Base-by-base conservation (phyloP, 1,140 invertebrate genomes). In the Steinernema feltiae region DNA sequence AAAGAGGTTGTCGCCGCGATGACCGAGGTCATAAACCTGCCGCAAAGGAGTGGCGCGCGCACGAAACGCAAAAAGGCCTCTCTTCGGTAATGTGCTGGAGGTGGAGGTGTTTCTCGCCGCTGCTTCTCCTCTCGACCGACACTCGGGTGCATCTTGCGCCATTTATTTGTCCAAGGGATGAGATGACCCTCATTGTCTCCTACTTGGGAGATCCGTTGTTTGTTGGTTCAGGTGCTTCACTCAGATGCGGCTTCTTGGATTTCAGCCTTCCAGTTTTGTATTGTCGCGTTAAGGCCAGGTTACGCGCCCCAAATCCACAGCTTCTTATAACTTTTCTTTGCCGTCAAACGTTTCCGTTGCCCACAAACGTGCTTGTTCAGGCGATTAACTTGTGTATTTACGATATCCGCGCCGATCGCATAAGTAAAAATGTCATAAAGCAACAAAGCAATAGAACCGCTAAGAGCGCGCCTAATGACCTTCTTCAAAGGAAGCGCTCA, bases 181-280 rank as follows among this genome's bases (percentile, higher is more conserved):
- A 63, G 53, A 63, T 63, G 53, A 63, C 53, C 53, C 53, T 12
- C 53, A 27, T 63, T 63, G 53, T 63, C 53, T 46, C 53, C 53
- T 63, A 17, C 53, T 63, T 63, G 12, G 53, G 53, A 7, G 12
- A 15, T 15, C 53, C 24, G 53, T 27, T 63, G 53, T n/a, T 21
- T 63, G 24, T 63, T 63, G 24, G 53, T 27, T 12, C 53, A 63
- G 53, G 53, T 63, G 53, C 53, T 63, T 63, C 3, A 3, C 53
- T 3, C 7, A 41, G 12, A 15, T 15, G 53, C 7, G 24, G 15
- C 53, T n/a, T 63, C 53, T 63, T 63, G 7, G 53, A 12, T 41
- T 18, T 7, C 35, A n/a, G 35, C 35, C 53, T 63, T 27, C 7
- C 53, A 63, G 24, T 27, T 7, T 21, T 12, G 12, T 27, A 3